phyloP scores from a whole-genome alignment of 2,797 vertebrate species.

The Octomys mimax region DNA sequence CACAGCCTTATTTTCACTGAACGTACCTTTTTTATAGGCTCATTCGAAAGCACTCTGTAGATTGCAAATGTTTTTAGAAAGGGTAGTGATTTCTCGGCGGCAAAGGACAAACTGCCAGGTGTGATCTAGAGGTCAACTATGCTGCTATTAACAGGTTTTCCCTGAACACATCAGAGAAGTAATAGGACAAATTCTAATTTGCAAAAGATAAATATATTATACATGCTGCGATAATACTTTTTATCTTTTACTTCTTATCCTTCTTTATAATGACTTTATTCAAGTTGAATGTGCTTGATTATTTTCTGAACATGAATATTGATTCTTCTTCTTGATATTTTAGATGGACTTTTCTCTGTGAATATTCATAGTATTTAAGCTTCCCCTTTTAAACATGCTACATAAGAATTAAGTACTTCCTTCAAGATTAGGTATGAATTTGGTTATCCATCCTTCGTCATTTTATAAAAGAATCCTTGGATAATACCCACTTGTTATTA shows the following conservation, averaged over 20 bases:
- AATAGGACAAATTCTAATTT: not conserved
- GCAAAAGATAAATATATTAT: not conserved
- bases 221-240: not conserved
- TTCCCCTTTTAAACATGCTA: constrained; percentile 56
- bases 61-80: not conserved
- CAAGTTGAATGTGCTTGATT: constrained; percentile 14
- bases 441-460: not conserved
- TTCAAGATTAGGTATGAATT: constrained; percentile 60
- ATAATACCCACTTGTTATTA: constrained; percentile 15
- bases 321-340: constrained; percentile 44
- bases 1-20: constrained; percentile 17
- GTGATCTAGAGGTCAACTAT: not conserved
- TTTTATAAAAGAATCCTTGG: constrained; percentile 29
- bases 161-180: not conserved
- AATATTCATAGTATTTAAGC: constrained; percentile 52
- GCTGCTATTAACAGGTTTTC: not conserved
- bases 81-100: not conserved
- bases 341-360: constrained; percentile 1
- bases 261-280: not conserved
- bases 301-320: constrained; percentile 54
- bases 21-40: not conserved
- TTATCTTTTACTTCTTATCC: not conserved
- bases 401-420: constrained; percentile 40
- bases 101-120: constrained; percentile 15
- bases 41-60: constrained; percentile 28